phyloP scores from a whole-genome alignment of 35 echinoderm and acorn worm genomes.

The Stichopus chloronotus region DNA sequence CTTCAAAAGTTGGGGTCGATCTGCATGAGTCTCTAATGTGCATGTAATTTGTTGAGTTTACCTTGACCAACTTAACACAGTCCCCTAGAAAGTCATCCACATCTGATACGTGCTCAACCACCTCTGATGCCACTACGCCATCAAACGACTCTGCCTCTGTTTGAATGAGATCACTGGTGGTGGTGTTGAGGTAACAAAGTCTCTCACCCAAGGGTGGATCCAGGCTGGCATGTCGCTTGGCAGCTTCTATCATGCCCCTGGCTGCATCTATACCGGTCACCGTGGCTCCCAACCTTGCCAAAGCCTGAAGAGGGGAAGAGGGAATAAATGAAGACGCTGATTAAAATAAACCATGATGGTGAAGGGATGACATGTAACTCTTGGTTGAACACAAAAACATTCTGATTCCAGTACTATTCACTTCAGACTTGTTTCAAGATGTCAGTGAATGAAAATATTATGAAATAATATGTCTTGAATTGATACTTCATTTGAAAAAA shows the following conservation, averaged over 20 bases:
- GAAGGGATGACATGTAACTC: neutral
- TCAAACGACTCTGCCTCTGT: slow-evolving; percentile 77
- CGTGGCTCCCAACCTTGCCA: slow-evolving; percentile 85
- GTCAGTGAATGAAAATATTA: no score
- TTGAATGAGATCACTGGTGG: slow-evolving; percentile 73
- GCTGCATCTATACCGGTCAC: slow-evolving; percentile 93
- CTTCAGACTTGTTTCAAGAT: no score
- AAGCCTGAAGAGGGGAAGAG: slow-evolving; percentile 58
- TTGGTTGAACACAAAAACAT: neutral
- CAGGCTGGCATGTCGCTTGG: slow-evolving; percentile 66
- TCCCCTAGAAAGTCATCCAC: slow-evolving; percentile 66
- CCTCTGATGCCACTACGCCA: slow-evolving; percentile 91
- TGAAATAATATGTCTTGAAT: no score
- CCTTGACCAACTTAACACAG: slow-evolving; percentile 81
- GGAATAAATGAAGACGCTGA: neutral
- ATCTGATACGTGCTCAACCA: slow-evolving; percentile 88
- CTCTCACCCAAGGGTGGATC: slow-evolving; percentile 68
- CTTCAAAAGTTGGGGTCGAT: no score
- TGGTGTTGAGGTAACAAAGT: slow-evolving; percentile 76
- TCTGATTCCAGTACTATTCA: no score
- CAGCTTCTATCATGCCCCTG: slow-evolving; percentile 70
- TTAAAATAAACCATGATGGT: neutral
- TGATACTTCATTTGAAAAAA: no score
- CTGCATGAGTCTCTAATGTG: no score
- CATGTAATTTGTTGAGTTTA: neutral